Evolutionary conservation across 1,140 invertebrate genomes (phyloP).

Genomic region (Hypsibius dujardini): DNA sequence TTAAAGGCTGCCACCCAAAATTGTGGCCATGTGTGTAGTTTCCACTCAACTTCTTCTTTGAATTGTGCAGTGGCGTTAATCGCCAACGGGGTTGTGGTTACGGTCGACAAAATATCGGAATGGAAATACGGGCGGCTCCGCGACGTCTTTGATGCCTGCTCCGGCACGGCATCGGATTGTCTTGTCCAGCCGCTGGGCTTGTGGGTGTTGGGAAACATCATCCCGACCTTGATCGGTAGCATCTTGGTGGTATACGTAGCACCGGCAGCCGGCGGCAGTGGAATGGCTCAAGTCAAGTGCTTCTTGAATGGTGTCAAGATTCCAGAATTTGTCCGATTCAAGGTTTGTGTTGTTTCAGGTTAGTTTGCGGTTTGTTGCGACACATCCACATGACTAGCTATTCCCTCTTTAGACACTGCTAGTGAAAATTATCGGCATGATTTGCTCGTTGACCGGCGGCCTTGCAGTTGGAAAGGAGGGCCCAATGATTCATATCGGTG

Average conservation of each 20-base stretch:
- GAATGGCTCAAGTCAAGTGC: conserved; percentile 96
- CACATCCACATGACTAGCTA: conserved; percentile 26
- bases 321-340: conserved; percentile 54
- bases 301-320: conserved; percentile 97
- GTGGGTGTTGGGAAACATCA: conserved; percentile 59
- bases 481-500: conserved; percentile 96
- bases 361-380: neutral
- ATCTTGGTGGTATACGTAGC: conserved; percentile 67
- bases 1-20: no score
- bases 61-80: conserved; percentile 84
- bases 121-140: conserved; percentile 50
- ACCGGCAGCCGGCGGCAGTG: conserved; percentile 82
- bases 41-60: no score
- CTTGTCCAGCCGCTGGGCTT: conserved; percentile 51
- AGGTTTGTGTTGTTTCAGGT: conserved; percentile 14
- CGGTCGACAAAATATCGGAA: conserved; percentile 61
- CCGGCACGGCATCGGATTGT: conserved; percentile 35
- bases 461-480: conserved; percentile 97
- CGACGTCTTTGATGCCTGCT: conserved; percentile 51
- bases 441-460: conserved; percentile 80
- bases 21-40: no score
- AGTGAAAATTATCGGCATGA: conserved; percentile 77
- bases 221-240: conserved; percentile 60
- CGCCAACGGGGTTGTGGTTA: conserved; percentile 69
- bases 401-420: conserved; percentile 57